Evolutionary conservation across 2,888 invertebrate genomes (phyloP), one percentile per base, ranked within the genome.

Genomic region (Dioctria linearis): DNA sequence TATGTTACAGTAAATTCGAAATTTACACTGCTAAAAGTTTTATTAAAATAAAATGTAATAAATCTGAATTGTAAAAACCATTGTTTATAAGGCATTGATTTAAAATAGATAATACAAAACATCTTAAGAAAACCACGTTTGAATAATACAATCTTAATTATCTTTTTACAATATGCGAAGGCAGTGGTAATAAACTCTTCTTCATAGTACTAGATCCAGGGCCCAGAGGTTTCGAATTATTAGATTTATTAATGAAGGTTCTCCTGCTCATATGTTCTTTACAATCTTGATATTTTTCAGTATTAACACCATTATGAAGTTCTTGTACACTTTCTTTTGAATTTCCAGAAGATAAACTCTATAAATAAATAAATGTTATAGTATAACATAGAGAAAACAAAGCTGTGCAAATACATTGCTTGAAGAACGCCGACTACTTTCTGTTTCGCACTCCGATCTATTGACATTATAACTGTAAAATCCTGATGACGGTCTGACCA

Each of bases 271-370:
- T 25, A 40, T 57, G 51, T 78, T 46, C 39, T 66, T 65, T 67
- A 57, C 59, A 11, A 54, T 65, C 82, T 39, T n/a, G 51, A 39
- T 39, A 73, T 81, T 39, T 8, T 81, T 13, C 59, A 37, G 37
- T 54, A 73, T 54, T 42, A 39, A 6, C 54, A 51, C 40, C 57
- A 59, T 73, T 80, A 65, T 80, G 76, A 66, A 25, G 46, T 69
- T 83, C 73, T 54, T 51, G 73, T 49, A 73, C 80, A 84, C 88
- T 88, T 49, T 87, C 86, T 65, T 86, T 87, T 6, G 88, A 88
- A 11, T 88, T 88, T 49, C 87, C 87, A 11, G 88, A 88, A 11
- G 88, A 88, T 83, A 88, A 86, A 76, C 88, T 88, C 88, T 88
- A 81, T 1, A 83, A 83, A 3, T 6, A 43, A 51, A 40, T 71